phyloP scores from a whole-genome alignment of 2,888 invertebrate species.

The Perizoma flavofasciatum region DNA sequence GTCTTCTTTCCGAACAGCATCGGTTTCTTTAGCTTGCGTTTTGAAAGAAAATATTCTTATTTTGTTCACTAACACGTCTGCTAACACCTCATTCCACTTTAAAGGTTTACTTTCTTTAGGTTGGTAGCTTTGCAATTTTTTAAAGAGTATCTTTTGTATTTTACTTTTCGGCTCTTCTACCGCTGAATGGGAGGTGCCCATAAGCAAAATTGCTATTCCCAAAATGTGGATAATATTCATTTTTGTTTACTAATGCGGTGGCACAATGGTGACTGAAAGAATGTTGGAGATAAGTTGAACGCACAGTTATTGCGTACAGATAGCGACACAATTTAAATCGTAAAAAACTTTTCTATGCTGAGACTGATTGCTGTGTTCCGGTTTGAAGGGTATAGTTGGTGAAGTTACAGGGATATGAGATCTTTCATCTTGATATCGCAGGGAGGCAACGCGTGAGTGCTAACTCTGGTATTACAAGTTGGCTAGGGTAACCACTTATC shows the following conservation, averaged over 20 bases:
- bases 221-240: constrained; percentile 65
- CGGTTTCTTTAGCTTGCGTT: constrained; percentile 34
- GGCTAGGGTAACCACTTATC: no score
- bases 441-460: no score
- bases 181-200: constrained; percentile 51
- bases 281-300: constrained; percentile 65
- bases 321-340: constrained; percentile 35
- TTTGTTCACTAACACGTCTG: constrained; percentile 66
- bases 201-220: constrained; percentile 57
- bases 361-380: no score
- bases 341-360: no score
- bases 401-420: no score
- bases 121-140: constrained; percentile 67
- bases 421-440: no score
- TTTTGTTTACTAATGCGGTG: constrained; percentile 56
- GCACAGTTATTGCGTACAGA: constrained; percentile 58
- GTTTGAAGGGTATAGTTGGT: no score
- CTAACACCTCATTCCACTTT: constrained; percentile 71
- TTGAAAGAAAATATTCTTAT: constrained; percentile 61
- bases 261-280: constrained; percentile 65
- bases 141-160: constrained; percentile 63
- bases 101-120: constrained; percentile 51
- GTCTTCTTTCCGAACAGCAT: constrained; percentile 31
- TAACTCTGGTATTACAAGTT: no score
- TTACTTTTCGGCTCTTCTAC: constrained; percentile 47